Conservation (phyloP, 1,140 invertebrate species). For the Drosophila persimilis region DNA sequence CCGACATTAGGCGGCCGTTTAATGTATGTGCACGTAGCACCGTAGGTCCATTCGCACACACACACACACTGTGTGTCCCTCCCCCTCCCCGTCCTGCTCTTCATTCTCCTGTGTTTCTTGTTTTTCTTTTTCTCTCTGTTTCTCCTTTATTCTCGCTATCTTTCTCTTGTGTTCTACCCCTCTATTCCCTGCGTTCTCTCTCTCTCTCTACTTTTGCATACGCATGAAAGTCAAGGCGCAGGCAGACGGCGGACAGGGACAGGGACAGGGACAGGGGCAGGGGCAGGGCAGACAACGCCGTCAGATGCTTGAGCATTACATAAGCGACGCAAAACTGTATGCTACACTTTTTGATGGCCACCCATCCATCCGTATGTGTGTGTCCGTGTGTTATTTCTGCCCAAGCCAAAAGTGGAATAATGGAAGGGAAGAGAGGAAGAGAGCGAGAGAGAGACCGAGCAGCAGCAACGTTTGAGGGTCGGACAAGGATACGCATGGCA, state of each 20-base stretch:
- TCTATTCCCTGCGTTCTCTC: neutral
- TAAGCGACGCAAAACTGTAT: slow-evolving; percentile 79
- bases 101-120: neutral
- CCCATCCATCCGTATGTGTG: slow-evolving; percentile 21
- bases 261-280: no score
- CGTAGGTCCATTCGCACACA: slow-evolving; percentile 25
- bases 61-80: slow-evolving; percentile 7
- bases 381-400: slow-evolving; percentile 57
- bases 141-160: neutral
- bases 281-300: slow-evolving; percentile 48
- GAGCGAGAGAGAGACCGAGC: slow-evolving; percentile 1
- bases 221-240: slow-evolving; percentile 68
- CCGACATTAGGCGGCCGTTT: slow-evolving; percentile 56
- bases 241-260: no score
- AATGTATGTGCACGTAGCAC: slow-evolving; percentile 60
- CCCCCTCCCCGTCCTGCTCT: neutral
- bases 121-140: slow-evolving; percentile 3
- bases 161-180: no score
- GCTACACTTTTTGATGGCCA: slow-evolving; percentile 77
- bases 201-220: slow-evolving; percentile 6
- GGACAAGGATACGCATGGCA: slow-evolving; percentile 56
- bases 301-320: slow-evolving; percentile 64
- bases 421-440: slow-evolving; percentile 3
- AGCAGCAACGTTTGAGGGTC: slow-evolving; percentile 45
- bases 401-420: slow-evolving; percentile 38